Base-by-base conservation (phyloP, 2,113 vertebrate genomes). In the Pachypanchax playfairii region DNA sequence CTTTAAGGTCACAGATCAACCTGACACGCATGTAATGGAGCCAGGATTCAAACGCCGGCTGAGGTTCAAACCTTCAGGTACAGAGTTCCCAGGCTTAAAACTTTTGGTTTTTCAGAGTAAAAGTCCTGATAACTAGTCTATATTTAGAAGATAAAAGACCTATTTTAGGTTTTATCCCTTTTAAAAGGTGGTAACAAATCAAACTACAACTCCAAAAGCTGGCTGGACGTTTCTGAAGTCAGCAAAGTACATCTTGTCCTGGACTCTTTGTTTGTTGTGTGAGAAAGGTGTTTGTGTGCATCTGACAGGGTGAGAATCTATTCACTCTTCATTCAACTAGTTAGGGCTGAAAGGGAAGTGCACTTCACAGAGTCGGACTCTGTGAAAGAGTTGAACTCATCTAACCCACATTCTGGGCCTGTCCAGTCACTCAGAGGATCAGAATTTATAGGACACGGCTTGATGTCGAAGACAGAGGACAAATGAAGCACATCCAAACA, bases 361-460 rank as follows among this genome's bases (percentile, higher is more conserved):
- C 87, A 85, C 91, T 85, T 91, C 91, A n/a, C 65, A 88, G 86
- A 86, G 85, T 89, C 73, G 82, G 85, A 88, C 86, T 89, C 82
- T 84, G 70, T 79, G 85, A 90, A 91, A 87, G 66, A 5, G 67
- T 73, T 93, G 91, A 90, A 93, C 94, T 93, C 86, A 86, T 85
- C 84, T 90, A 91, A 92, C 88, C 87, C 77, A 75, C 77, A 90
- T 89, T 93, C 85, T 91, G 78, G 74, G 78, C 65, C 79, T 69
- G 72, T 73, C 83, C 80, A 85, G 87, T 43, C 66, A 65, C 75
- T 84, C n/a, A n/a, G n/a, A 81, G 82, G 80, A 71, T 65, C 69
- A 56, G 58, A 85, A 79, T 87, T 80, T 76, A 79, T 70, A 57
- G 60, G 60, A 75, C 42, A 44, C 63, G 64, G 52, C 75, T 61